Percentiles rank a stretch among this genome's conserved stretches.
Evolutionary conservation across 2,888 invertebrate species (phyloP).

Genomic region (Tinea semifulvella): DNA sequence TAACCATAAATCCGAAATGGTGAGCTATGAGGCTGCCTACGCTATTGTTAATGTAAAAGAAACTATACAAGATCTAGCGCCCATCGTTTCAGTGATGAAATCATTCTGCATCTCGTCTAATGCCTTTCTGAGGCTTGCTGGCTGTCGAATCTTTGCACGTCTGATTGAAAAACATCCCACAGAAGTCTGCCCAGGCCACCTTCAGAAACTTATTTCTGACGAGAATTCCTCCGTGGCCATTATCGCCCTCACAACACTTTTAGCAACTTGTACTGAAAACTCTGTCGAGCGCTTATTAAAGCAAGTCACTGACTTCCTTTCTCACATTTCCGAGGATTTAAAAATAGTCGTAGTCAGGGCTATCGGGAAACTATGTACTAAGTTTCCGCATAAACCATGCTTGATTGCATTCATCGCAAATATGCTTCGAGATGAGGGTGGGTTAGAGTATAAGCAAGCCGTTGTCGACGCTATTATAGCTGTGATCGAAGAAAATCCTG

Average conservation of each 20-base stretch:
- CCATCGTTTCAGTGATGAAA: slow-evolving; percentile 96
- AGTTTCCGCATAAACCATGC: slow-evolving; percentile 95
- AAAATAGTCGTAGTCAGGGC: slow-evolving; percentile 98
- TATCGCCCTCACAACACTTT: slow-evolving; percentile 95
- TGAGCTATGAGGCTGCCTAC: slow-evolving; percentile 98
- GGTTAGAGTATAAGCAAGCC: slow-evolving; percentile 97
- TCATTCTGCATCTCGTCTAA: slow-evolving; percentile 98
- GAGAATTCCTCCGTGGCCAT: slow-evolving; percentile 98
- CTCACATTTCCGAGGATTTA: slow-evolving; percentile 99
- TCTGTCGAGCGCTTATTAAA: slow-evolving; percentile 99
- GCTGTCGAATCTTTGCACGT: slow-evolving; percentile 96
- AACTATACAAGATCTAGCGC: slow-evolving; percentile 86
- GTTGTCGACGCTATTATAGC: slow-evolving; percentile 98
- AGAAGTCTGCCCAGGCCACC: slow-evolving; percentile 96
- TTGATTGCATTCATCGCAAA: slow-evolving; percentile 96
- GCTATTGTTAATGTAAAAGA: slow-evolving; percentile 94
- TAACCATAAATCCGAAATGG: slow-evolving; percentile 98
- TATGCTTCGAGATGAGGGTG: slow-evolving; percentile 97
- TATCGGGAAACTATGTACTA: slow-evolving; percentile 86
- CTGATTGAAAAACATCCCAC: slow-evolving; percentile 96
- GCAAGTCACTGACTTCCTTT: slow-evolving; percentile 97
- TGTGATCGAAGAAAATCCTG: slow-evolving; percentile 96
- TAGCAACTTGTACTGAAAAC: slow-evolving; percentile 98
- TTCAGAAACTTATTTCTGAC: slow-evolving; percentile 98
- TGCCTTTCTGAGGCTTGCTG: slow-evolving; percentile 94